phyloP scores from a whole-genome alignment of 1,140 invertebrate genomes.

The Drosophila lacteicornis region DNA sequence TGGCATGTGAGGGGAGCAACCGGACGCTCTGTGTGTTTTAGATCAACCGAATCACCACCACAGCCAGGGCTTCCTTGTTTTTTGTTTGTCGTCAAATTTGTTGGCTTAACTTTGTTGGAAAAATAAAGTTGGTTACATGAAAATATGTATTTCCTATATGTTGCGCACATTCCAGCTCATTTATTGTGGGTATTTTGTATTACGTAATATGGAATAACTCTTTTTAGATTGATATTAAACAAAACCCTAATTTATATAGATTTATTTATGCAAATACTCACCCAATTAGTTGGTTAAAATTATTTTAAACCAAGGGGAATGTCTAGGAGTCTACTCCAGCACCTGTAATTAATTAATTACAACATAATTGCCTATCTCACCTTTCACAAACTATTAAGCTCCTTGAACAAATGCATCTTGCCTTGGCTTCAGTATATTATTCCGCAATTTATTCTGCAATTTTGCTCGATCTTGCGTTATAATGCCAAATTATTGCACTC shows the following conservation, averaged over 20 bases:
- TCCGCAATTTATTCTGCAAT: conserved; percentile 18
- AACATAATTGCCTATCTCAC: neutral
- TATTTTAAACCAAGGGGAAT: neutral
- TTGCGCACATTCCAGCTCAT: no score
- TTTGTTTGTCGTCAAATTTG: conserved; percentile 23
- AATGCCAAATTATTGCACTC: conserved; percentile 45
- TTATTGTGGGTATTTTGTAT: no score
- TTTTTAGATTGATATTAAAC: no score
- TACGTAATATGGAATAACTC: no score
- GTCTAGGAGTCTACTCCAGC: no score
- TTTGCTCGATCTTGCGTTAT: conserved; percentile 52
- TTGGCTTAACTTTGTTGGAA: conserved; percentile 65
- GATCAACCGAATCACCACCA: conserved; percentile 30
- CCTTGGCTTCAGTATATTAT: conserved; percentile 25
- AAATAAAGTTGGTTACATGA: conserved; percentile 35
- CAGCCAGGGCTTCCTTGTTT: neutral
- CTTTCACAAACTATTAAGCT: neutral
- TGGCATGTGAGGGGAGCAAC: neutral
- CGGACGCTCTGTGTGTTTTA: conserved; percentile 40
- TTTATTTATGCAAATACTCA: no score
- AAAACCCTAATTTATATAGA: no score
- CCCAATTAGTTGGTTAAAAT: no score
- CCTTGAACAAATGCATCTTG: conserved; percentile 8
- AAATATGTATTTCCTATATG: conserved; percentile 26
- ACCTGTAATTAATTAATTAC: neutral